These are phyloP conservation scores for Callocephalon fimbriatum DNA, from an alignment of 2,113 vertebrate species.

Conservation along the genomic window DNA sequence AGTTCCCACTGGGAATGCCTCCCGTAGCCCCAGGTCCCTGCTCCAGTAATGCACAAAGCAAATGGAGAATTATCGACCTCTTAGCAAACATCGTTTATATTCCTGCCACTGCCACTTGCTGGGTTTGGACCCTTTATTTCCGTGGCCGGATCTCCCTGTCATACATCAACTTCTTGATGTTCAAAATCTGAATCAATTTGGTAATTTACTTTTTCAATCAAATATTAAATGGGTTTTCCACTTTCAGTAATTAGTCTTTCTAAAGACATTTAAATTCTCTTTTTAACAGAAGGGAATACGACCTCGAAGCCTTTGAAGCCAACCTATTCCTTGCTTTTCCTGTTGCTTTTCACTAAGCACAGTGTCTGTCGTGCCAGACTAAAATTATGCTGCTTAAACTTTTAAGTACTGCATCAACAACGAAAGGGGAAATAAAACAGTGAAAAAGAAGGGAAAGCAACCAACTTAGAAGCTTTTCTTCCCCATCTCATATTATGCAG, in stretches of 20 bases:
- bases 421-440: neutral
- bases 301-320: neutral
- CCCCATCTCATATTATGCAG: neutral
- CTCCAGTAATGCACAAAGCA: neutral
- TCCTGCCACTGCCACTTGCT: neutral
- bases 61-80: neutral
- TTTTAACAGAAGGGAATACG: conserved; percentile 35
- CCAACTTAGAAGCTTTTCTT: conserved; percentile 10
- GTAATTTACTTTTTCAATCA: conserved; percentile 24
- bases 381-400: conserved; percentile 41
- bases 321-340: neutral
- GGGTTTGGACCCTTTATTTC: conserved; percentile 40
- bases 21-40: neutral
- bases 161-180: conserved; percentile 36
- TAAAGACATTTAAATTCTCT: neutral
- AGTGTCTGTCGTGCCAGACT: conserved; percentile 7
- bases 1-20: neutral
- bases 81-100: neutral
- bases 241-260: conserved; percentile 29
- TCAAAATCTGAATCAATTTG: conserved; percentile 43
- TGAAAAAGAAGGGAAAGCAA: neutral
- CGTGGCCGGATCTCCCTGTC: conserved; percentile 25
- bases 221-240: conserved; percentile 40
- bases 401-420: conserved; percentile 22
- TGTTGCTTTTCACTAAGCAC: neutral